These are phyloP conservation scores for Mesembrinibis cayennensis DNA, from an alignment of 2,113 vertebrate species.

Conservation along the genomic window DNA sequence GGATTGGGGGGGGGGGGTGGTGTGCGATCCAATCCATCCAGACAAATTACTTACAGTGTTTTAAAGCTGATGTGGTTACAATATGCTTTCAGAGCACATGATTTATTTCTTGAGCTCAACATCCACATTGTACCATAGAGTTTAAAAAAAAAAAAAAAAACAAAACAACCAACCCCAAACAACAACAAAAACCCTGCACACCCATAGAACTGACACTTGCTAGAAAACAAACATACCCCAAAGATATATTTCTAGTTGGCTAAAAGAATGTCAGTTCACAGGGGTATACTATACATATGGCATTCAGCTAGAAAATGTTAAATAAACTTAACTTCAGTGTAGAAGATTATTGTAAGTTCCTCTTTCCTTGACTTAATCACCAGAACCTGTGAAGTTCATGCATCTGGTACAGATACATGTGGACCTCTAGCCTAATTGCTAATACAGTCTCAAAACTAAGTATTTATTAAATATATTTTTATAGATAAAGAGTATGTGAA, in stretches of 20 bases:
- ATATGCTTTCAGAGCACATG: neutral
- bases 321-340: neutral
- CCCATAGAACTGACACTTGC: neutral
- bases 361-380: neutral
- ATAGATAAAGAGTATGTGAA: neutral
- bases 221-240: neutral
- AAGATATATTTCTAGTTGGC: neutral
- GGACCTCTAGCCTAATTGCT: neutral
- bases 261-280: neutral
- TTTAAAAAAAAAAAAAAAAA: neutral
- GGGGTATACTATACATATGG: neutral
- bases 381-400: neutral
- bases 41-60: neutral
- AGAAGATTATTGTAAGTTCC: neutral
- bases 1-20: neutral
- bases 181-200: neutral
- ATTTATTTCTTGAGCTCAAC: neutral
- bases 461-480: neutral
- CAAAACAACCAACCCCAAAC: too few species aligned
- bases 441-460: neutral
- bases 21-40: neutral
- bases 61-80: neutral
- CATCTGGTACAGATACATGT: neutral
- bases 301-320: neutral
- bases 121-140: neutral